Evolutionary conservation across 2,888 invertebrate genomes (phyloP), one percentile per base, ranked within the genome.

Genomic region (Phyllotreta striolata): DNA sequence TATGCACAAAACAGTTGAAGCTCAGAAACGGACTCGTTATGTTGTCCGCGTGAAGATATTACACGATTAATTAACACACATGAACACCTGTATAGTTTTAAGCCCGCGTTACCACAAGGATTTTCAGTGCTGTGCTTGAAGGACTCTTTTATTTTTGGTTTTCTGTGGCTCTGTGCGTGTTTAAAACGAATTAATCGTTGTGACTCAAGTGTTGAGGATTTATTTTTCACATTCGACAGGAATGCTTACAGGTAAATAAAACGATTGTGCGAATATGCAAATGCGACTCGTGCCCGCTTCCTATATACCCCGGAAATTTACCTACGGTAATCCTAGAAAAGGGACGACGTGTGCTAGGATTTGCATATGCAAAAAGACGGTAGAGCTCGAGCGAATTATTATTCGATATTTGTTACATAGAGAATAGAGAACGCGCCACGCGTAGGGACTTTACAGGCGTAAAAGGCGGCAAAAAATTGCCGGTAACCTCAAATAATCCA

Each of bases 1-100:
- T 80, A 81, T 78, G 79, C 79, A 80, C 78, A 79, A 80, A 80
- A 80, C 81, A 82, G 82, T 82, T 78, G 79, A 81, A 81, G 81
- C 77, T 77, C 78, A 77, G 79, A 79, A 78, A 75, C 76, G 79
- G 79, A 77, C 77, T 78, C 78, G 80, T 79, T 76, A 82, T 79
- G 81, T 81, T 81, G 81, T 79, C 78, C 78, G 78, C 78, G 78
- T 76, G 75, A 77, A 76, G 77, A 76, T 74, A 74, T 76, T 75
- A 75, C 79, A 79, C 78, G 79, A 78, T 73, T 74, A 72, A 62
- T 63, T 59, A 63, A 66, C 66, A 67, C 66, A 66, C 55, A 64
- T 67, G 61, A 64, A 67, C 70, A 74, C 68, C 70, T 67, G 70
- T 68, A 68, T 66, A 66, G 66, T 67, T 70, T 66, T 63, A 66